Conservation (phyloP, 1,140 invertebrate species). For the Polypedilum vanderplanki region DNA sequence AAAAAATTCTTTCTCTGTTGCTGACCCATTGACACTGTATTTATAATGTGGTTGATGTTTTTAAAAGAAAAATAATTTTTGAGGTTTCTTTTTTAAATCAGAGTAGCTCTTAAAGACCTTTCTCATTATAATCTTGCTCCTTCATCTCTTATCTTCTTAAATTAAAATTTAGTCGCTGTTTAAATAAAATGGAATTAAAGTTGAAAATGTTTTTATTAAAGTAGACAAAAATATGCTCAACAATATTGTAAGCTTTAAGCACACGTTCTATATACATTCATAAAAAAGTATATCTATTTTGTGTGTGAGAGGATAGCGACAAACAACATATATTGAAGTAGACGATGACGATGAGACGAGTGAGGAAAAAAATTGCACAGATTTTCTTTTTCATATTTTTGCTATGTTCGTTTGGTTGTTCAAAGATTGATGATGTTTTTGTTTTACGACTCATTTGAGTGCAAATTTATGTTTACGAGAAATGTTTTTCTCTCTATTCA, state of each 20-base stretch:
- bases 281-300: conserved; percentile 11
- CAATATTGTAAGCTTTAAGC: background rate
- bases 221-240: too few relatives aligned
- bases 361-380: conserved; percentile 5
- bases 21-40: too few relatives aligned
- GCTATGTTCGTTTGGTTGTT: background rate
- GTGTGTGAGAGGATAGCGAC: background rate
- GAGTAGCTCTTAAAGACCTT: too few relatives aligned
- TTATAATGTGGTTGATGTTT: too few relatives aligned
- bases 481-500: conserved; percentile 20
- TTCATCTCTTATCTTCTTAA: too few relatives aligned
- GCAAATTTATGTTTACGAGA: conserved; percentile 27
- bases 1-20: too few relatives aligned
- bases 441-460: conserved; percentile 28
- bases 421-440: conserved; percentile 28
- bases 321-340: conserved; percentile 1
- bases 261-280: background rate
- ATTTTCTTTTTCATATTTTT: conserved; percentile 22
- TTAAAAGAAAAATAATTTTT: too few relatives aligned
- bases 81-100: too few relatives aligned
- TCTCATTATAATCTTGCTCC: too few relatives aligned
- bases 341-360: conserved; percentile 1
- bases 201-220: too few relatives aligned
- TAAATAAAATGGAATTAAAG: too few relatives aligned
- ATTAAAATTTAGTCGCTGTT: too few relatives aligned